These are phyloP conservation scores for Holcopasites calliopsidis DNA, from an alignment of 1,140 invertebrate genomes.

Conservation along the genomic window DNA sequence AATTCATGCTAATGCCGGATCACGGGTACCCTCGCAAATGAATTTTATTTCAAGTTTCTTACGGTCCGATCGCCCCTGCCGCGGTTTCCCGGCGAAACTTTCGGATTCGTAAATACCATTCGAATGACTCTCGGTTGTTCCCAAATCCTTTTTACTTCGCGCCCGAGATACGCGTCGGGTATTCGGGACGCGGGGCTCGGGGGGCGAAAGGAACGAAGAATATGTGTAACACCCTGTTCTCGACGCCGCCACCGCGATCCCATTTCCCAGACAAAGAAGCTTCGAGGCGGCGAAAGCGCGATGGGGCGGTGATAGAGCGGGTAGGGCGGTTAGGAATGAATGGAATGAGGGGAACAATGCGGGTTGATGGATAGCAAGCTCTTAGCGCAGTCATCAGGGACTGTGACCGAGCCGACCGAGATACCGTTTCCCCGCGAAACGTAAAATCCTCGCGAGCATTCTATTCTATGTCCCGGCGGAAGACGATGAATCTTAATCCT, in stretches of 20 bases:
- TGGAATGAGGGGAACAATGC: slow-evolving; percentile 41
- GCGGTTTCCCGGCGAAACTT: slow-evolving; percentile 65
- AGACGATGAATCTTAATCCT: slow-evolving; percentile 29
- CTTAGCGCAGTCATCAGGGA: slow-evolving; percentile 47
- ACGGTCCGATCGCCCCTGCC: slow-evolving; percentile 45
- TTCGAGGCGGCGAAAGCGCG: slow-evolving; percentile 33
- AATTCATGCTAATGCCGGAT: slow-evolving; percentile 73
- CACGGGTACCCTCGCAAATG: slow-evolving; percentile 71
- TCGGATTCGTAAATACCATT: slow-evolving; percentile 71
- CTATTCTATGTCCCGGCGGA: background rate
- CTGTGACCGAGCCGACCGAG: slow-evolving; percentile 26
- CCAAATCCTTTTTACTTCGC: background rate
- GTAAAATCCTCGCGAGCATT: slow-evolving; percentile 30
- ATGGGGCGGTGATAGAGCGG: slow-evolving; percentile 8
- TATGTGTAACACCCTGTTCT: too few species aligned
- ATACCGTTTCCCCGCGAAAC: slow-evolving; percentile 30
- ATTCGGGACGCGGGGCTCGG: too few species aligned
- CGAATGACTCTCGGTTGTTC: slow-evolving; percentile 63
- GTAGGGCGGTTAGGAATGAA: background rate
- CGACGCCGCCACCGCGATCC: too few species aligned
- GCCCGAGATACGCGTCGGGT: too few species aligned
- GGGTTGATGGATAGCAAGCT: slow-evolving; percentile 51
- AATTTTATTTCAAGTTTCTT: slow-evolving; percentile 74
- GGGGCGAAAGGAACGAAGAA: too few species aligned
- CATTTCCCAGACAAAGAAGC: slow-evolving; percentile 44